Base-by-base conservation (phyloP, 1,140 invertebrate species). In the Papilio dardanus region DNA sequence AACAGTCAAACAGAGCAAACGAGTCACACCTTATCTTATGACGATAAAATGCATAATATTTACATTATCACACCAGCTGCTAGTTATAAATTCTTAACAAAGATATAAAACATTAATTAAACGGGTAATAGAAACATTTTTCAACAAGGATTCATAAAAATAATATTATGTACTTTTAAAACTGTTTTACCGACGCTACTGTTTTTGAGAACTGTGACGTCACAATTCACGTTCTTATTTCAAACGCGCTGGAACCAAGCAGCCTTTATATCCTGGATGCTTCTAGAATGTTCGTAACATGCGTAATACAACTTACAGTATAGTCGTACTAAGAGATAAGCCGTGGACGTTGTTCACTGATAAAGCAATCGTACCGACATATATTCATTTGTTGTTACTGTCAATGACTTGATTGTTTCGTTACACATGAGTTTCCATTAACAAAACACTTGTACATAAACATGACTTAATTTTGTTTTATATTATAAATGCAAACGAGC, bases 21-120 rank as follows among this genome's bases (percentile, higher is more conserved):
- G 54, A 62, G 54, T 62, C 54, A 62, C 24, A 14, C 10, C 54
- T 28, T 62, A 58, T 28, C 21, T 58, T 58, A 14, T 62, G 24
- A n/a, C 3, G 21, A 28, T 24, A 62, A 28, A 62, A 62, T 21
- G 21, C 54, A 28, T 58, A 28, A 58, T 16, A 46, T 46, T 46
- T 46, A 6, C 16, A 10, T 37, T 37, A 37, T 37, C n/a, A 46
- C 16, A 7, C 16, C 42, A 46, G 40, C 40, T 16, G 5, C 14
- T 46, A 46, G 3, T 6, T 16, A 42, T 42, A 4, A 42, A 16
- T 3, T n/a, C 16, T 40, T 40, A 40, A n/a, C 42, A 46, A 46
- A 46, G 42, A 46, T 3, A 40, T 6, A n/a, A 46, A 42, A 42
- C 16, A 42, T 16, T 3, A 42, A 14, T 3, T 16, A 16, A 42